Evolutionary conservation across 2,888 invertebrate species (phyloP), one percentile per base, ranked within the genome.

Genomic region (Eremobia ochroleuca): DNA sequence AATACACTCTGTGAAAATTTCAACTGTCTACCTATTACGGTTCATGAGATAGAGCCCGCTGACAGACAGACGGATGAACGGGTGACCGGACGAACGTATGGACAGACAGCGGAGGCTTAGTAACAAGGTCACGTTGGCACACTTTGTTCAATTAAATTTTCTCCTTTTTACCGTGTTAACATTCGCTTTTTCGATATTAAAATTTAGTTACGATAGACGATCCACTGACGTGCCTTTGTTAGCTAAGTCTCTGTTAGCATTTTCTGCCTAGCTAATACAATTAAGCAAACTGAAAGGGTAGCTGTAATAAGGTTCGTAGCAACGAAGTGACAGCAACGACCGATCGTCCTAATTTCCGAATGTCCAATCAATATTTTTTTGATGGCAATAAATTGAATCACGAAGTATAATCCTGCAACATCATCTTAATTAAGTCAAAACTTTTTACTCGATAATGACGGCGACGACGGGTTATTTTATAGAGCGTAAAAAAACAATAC

Each of bases 341-440:
- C 25, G 21, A 59, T 52, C 37, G 34, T 52, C 8, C 28, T 21
- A 40, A 34, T 76, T 40, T 66, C 25, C 25, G 61, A 67, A 55
- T 58, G 18, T 49, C 61, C 65, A 70, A 80, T 80, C 66, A 76
- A 55, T 62, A 46, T 76, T 70, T 76, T 80, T 76, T 76, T 59
- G 28, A 55, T 15, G 13, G 28, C 21, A 68, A 58, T 43, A 52
- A 81, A 67, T 81, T 59, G 70, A 69, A 77, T 73, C 55, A 82
- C 67, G 64, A 28, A 31, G 52, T 40, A 67, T 8, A 72, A 79
- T 66, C 31, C 76, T 59, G 83, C 83, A 65, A 5, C n/a, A 67
- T 83, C 80, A 83, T 73, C 66, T 75, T 79, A 70, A 76, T 81
- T 81, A 81, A 66, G 76, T 49, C 34, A 37, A 34, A 64, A 49